A percentile compares a stretch with the other conserved stretches of the same genome.
Evolutionary conservation across 2,113 vertebrate species (phyloP).

Genomic region (Chlorodrepanis virens): DNA sequence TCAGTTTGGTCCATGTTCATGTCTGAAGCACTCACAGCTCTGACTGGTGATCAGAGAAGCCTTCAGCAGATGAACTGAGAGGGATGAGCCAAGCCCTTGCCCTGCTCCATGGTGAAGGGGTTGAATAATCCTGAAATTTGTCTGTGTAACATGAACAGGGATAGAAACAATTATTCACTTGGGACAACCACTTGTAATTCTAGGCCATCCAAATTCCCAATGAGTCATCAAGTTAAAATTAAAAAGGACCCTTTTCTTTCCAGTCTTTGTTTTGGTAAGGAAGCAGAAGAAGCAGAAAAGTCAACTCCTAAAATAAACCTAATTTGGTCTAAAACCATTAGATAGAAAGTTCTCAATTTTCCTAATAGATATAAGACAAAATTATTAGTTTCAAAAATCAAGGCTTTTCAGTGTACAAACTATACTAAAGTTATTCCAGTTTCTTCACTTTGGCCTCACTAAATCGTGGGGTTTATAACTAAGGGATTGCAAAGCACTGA

Average conservation of each 20-base stretch:
- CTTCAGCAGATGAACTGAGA: background rate
- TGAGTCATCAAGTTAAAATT: background rate
- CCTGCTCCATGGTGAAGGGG: background rate
- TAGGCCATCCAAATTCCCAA: background rate
- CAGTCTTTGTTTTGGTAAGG: background rate
- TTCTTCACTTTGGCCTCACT: background rate
- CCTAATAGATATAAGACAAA: background rate
- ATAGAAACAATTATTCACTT: background rate
- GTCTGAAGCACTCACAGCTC: background rate
- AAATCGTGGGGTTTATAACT: background rate
- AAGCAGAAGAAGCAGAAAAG: background rate
- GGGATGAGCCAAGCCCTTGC: background rate
- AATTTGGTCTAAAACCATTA: background rate
- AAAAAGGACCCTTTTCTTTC: background rate
- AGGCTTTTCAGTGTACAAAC: background rate
- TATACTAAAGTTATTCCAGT: background rate
- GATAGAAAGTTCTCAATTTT: background rate
- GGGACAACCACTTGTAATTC: background rate
- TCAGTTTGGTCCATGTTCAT: background rate
- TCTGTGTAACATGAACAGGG: background rate
- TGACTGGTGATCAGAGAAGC: background rate
- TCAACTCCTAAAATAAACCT: background rate
- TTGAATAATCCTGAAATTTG: background rate
- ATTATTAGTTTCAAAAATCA: background rate
- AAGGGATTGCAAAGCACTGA: background rate